Percentiles rank a stretch among this genome's conserved stretches.
Conservation (phyloP, 2,888 invertebrate species). For the Heterodera filipjevi region DNA sequence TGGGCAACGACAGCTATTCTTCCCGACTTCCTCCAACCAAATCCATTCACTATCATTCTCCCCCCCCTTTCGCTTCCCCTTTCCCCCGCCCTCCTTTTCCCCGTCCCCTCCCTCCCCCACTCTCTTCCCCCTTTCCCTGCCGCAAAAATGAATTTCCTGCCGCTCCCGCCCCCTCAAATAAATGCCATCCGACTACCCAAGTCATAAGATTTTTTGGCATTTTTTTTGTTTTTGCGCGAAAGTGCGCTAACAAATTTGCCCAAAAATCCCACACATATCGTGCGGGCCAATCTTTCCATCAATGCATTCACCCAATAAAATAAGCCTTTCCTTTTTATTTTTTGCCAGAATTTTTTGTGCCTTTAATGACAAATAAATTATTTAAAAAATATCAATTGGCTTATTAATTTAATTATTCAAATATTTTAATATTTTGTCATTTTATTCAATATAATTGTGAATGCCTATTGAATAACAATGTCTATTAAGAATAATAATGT, state of each 20-base stretch:
- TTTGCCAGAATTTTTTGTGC: background rate
- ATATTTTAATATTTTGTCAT: background rate
- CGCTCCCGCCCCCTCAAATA: background rate
- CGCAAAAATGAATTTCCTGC: background rate
- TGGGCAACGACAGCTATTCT: background rate
- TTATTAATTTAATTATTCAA: background rate
- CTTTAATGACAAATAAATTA: background rate
- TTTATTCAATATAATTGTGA: too few relatives aligned
- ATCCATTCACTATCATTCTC: background rate
- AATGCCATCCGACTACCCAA: background rate
- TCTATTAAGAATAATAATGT: too few relatives aligned
- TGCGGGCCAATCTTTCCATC: background rate
- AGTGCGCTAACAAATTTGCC: background rate
- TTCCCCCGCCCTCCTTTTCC: background rate
- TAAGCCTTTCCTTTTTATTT: background rate
- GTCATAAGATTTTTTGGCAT: conserved; percentile 2
- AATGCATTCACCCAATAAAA: background rate
- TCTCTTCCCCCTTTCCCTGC: background rate
- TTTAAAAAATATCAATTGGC: background rate
- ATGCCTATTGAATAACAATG: too few relatives aligned
- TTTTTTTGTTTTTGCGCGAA: conserved; percentile 11
- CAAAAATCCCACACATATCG: conserved; percentile 11
- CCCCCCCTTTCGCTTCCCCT: background rate
- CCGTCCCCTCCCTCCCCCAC: background rate
- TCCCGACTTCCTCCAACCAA: background rate